phyloP scores from a whole-genome alignment of 2,113 vertebrate genomes.

The human (Homo sapiens) region DNA sequence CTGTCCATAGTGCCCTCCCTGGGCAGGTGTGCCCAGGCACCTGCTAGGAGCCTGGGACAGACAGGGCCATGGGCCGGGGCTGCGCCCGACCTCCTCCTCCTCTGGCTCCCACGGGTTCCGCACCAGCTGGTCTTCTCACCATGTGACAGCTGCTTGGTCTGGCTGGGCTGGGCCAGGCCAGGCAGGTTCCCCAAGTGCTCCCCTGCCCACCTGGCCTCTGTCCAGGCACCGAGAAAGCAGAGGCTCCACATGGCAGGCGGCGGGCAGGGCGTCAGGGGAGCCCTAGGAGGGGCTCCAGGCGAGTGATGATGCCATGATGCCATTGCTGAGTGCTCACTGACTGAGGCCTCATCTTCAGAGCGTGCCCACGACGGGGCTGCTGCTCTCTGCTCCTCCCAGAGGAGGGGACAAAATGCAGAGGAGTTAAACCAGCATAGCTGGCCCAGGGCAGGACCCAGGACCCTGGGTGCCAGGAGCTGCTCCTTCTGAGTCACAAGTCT shows the following conservation, averaged over 20 bases:
- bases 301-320: accelerated
- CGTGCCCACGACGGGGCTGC: accelerated
- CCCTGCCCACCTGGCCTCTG: neutral
- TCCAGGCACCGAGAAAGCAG: accelerated
- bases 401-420: neutral
- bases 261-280: accelerated
- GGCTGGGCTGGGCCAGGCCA: neutral
- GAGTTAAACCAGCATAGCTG: neutral
- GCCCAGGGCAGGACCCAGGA: too few relatives aligned
- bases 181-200: neutral
- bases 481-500: neutral
- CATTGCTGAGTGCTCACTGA: accelerated
- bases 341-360: neutral
- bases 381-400: accelerated
- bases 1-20: accelerated
- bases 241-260: neutral
- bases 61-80: accelerated
- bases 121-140: neutral
- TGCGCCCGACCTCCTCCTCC: accelerated
- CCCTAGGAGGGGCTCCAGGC: neutral
- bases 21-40: neutral
- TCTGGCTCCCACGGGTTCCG: accelerated
- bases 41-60: neutral
- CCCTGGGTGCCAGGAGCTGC: too few relatives aligned
- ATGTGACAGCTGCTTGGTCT: neutral